Evolutionary conservation across 1,140 invertebrate species (phyloP).

Genomic region (Eubasilissa regina): DNA sequence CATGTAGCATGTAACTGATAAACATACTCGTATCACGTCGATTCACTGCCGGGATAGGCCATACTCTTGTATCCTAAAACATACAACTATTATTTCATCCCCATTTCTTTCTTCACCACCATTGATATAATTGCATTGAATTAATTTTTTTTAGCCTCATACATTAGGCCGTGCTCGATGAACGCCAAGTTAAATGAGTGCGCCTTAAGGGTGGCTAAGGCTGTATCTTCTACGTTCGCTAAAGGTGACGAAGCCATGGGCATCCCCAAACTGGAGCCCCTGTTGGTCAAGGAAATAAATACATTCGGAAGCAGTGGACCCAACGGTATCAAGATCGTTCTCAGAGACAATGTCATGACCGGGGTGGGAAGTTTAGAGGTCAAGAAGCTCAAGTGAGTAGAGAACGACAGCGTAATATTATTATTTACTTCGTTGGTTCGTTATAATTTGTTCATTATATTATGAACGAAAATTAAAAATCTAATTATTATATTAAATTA

Average conservation of each 20-base stretch:
- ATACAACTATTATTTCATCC: too few species aligned
- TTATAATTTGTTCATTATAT: too few species aligned
- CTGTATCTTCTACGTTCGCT: conserved; percentile 59
- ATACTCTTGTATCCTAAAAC: too few species aligned
- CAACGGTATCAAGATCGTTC: conserved; percentile 53
- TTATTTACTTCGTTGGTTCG: too few species aligned
- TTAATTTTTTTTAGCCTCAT: conserved; percentile 61
- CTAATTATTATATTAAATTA: too few species aligned
- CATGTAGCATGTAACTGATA: too few species aligned
- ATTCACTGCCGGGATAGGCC: too few species aligned
- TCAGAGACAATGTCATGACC: conserved; percentile 54
- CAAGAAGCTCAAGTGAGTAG: conserved; percentile 59
- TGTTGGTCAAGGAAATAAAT: conserved; percentile 55
- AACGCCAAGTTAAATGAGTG: conserved; percentile 63
- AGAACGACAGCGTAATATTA: too few species aligned
- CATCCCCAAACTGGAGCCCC: conserved; percentile 57
- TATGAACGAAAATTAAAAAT: too few species aligned
- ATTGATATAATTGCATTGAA: too few species aligned
- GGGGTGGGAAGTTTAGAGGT: conserved; percentile 53
- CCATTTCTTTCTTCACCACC: too few species aligned
- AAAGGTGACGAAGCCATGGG: conserved; percentile 56
- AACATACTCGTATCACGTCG: too few species aligned
- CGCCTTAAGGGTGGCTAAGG: conserved; percentile 60
- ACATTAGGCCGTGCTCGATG: conserved; percentile 62
- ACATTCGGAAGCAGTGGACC: conserved; percentile 43